Percentiles rank a stretch among this genome's conserved stretches.
These are phyloP conservation scores for Hemichromis elongatus DNA, from an alignment of 2,113 vertebrate genomes.

Conservation along the genomic window DNA sequence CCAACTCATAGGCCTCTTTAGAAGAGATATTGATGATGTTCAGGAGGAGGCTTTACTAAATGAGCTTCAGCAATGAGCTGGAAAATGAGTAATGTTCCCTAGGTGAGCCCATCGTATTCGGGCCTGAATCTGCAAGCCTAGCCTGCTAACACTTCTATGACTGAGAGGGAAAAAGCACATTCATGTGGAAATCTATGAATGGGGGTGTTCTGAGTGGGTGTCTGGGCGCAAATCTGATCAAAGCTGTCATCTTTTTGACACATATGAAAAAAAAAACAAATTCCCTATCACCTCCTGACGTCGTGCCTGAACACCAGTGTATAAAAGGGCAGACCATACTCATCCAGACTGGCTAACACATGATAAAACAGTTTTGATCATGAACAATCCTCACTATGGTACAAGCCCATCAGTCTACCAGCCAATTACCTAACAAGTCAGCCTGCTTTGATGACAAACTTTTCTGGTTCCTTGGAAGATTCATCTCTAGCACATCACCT, in stretches of 20 bases:
- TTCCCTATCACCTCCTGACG: not conserved
- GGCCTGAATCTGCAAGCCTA: constrained; percentile 5
- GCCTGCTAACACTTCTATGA: not conserved
- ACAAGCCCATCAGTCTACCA: not conserved
- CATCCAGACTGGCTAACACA: not conserved
- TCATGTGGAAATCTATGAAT: not conserved
- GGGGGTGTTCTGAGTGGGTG: not conserved
- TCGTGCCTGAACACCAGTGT: not conserved
- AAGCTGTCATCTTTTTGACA: not conserved
- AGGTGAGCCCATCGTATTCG: constrained; percentile 20
- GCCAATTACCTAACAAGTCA: not conserved
- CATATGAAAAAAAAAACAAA: rapidly evolving
- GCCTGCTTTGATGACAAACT: not conserved
- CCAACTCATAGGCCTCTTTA: constrained; percentile 50
- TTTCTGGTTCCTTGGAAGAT: not conserved
- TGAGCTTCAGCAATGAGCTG: constrained; percentile 67
- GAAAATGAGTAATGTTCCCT: constrained; percentile 68
- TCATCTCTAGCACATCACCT: not conserved
- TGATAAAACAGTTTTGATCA: not conserved
- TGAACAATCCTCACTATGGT: not conserved
- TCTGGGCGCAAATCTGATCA: not conserved
- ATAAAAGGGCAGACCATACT: not conserved
- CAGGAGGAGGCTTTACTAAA: constrained; percentile 62
- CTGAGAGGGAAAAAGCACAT: not conserved
- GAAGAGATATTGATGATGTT: constrained; percentile 65